These are phyloP conservation scores for Cyphomyrus discorhynchus DNA, from an alignment of 2,113 vertebrate species.

Conservation along the genomic window DNA sequence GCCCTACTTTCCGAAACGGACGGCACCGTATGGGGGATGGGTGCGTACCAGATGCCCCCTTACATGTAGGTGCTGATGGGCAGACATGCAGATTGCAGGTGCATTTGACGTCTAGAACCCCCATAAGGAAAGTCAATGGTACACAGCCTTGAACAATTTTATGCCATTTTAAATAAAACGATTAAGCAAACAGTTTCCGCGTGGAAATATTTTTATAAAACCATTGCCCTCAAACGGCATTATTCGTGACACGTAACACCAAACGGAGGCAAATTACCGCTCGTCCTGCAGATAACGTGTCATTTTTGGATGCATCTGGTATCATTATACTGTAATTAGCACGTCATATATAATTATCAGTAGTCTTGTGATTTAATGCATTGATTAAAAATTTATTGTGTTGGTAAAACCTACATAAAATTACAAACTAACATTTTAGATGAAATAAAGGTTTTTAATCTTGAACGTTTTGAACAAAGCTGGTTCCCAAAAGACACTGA, in stretches of 20 bases:
- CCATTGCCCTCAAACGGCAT: constrained; percentile 8
- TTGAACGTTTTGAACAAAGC: neutral
- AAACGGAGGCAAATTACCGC: constrained; percentile 59
- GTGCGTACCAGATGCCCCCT: neutral
- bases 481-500: neutral
- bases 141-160: neutral
- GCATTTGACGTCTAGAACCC: neutral
- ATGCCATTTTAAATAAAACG: neutral
- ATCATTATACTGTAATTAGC: constrained; percentile 74
- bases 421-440: neutral
- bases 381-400: constrained; percentile 60
- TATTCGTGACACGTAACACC: constrained; percentile 32
- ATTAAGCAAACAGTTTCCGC: neutral
- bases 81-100: neutral
- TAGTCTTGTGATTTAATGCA: constrained; percentile 69
- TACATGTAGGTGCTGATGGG: neutral
- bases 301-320: constrained; percentile 64
- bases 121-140: neutral
- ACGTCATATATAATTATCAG: constrained; percentile 71
- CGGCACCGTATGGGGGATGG: neutral
- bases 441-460: neutral
- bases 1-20: neutral
- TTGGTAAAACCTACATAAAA: constrained; percentile 57
- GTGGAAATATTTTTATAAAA: constrained; percentile 16
- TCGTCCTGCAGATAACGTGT: constrained; percentile 65